These are phyloP conservation scores for Rhinella marina DNA, from an alignment of 2,797 vertebrate genomes.

Conservation along the genomic window DNA sequence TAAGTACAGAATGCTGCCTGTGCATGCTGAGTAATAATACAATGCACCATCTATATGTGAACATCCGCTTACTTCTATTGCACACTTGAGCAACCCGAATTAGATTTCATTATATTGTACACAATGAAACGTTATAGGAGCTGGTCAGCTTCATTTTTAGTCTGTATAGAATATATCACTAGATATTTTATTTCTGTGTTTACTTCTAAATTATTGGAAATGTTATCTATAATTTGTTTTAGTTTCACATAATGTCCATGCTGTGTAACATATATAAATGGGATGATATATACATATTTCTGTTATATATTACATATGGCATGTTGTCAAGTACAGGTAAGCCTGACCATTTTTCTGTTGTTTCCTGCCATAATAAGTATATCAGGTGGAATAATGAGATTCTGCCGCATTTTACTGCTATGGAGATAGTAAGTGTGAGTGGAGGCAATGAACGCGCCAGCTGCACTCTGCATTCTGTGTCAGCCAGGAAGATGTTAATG, in stretches of 20 bases:
- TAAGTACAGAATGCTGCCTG: conserved; percentile 76
- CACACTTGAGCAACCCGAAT: neutral
- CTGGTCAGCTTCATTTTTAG: neutral
- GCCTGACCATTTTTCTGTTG: neutral
- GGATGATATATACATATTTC: neutral
- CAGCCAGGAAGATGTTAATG: conserved; percentile 37
- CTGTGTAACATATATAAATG: neutral
- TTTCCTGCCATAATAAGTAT: neutral
- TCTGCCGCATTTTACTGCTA: neutral
- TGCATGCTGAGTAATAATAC: neutral
- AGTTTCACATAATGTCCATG: neutral
- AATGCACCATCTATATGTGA: neutral
- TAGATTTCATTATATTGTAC: neutral
- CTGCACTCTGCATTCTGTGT: conserved; percentile 27
- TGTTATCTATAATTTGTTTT: neutral
- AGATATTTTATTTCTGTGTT: neutral
- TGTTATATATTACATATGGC: neutral
- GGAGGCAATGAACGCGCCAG: conserved; percentile 27
- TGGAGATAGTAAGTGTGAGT: neutral
- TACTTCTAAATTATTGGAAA: neutral
- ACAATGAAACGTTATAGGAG: neutral
- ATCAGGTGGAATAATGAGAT: neutral
- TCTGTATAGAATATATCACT: neutral
- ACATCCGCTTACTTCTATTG: neutral
- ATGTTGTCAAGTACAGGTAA: neutral